Conservation (phyloP, 2,113 vertebrate genomes). For the Numenius arquata region DNA sequence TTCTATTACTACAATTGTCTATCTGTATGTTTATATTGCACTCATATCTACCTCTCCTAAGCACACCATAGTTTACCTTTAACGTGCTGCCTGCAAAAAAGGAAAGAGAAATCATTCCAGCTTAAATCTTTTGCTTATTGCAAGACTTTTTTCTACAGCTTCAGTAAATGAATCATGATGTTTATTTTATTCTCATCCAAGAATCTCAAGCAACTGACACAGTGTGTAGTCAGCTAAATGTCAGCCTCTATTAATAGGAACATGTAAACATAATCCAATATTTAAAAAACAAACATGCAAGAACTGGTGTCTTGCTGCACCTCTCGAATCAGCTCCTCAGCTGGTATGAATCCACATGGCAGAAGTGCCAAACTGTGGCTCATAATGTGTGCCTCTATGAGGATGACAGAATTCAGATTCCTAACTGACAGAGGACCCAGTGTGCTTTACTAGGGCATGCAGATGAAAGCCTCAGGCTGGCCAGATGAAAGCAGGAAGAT, state of each 20-base stretch:
- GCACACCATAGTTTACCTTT: neutral
- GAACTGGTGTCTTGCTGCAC: neutral
- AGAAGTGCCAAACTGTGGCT: neutral
- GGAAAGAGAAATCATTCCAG: neutral
- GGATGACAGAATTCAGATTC: neutral
- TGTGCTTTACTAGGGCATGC: neutral
- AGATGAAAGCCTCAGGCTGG: neutral
- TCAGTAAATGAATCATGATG: conserved; percentile 15
- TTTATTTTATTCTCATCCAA: conserved; percentile 33
- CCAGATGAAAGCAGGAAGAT: neutral
- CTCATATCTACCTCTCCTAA: neutral
- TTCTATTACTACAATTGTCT: neutral
- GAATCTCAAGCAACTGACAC: conserved; percentile 14
- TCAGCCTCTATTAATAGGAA: conserved; percentile 25
- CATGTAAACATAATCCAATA: conserved; percentile 50
- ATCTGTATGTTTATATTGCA: neutral
- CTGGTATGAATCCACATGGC: neutral
- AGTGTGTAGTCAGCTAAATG: conserved; percentile 31
- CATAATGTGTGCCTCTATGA: neutral
- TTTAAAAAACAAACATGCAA: conserved; percentile 50
- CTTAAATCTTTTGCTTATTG: neutral
- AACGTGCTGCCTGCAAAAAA: neutral
- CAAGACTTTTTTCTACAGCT: neutral
- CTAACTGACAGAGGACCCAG: neutral
- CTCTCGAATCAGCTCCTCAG: neutral